Conservation (phyloP, 2,888 invertebrate genomes). For the Athalia rosae region DNA sequence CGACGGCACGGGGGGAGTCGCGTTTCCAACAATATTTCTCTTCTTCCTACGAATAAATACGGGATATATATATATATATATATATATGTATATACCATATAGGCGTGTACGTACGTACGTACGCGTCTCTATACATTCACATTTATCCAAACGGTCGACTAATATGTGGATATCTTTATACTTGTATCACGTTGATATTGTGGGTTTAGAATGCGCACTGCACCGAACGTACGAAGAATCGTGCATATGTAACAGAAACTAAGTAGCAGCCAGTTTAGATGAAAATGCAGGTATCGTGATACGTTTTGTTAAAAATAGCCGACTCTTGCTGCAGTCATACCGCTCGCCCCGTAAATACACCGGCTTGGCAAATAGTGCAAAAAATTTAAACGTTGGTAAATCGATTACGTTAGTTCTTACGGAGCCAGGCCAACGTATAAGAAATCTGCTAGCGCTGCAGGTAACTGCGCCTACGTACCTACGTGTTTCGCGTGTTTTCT, state of each 20-base stretch:
- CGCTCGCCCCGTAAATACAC: conserved; percentile 14
- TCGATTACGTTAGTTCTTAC: conserved; percentile 28
- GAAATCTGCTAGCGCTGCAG: background rate
- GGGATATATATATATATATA: background rate
- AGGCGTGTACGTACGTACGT: too few relatives aligned
- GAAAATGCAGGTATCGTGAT: conserved; percentile 33
- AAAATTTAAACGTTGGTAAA: conserved; percentile 13
- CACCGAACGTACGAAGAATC: background rate
- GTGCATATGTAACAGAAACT: background rate
- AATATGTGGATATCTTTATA: background rate
- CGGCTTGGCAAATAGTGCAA: conserved; percentile 17
- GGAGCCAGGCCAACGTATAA: background rate
- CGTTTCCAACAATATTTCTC: conserved; percentile 39
- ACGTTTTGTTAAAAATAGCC: conserved; percentile 11
- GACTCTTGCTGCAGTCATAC: background rate
- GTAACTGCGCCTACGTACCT: background rate
- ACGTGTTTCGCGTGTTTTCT: conserved; percentile 4
- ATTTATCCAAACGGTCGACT: background rate
- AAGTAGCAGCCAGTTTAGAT: conserved; percentile 36
- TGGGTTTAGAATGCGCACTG: background rate
- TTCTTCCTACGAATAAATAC: conserved; percentile 34
- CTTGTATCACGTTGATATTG: background rate
- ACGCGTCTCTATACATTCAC: too few relatives aligned
- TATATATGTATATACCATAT: too few relatives aligned
- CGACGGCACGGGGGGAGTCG: conserved; percentile 16